A percentile compares a stretch with the other conserved stretches of the same genome.
Conservation (phyloP, 1,140 invertebrate species). For the Pogonomyrmex barbatus region DNA sequence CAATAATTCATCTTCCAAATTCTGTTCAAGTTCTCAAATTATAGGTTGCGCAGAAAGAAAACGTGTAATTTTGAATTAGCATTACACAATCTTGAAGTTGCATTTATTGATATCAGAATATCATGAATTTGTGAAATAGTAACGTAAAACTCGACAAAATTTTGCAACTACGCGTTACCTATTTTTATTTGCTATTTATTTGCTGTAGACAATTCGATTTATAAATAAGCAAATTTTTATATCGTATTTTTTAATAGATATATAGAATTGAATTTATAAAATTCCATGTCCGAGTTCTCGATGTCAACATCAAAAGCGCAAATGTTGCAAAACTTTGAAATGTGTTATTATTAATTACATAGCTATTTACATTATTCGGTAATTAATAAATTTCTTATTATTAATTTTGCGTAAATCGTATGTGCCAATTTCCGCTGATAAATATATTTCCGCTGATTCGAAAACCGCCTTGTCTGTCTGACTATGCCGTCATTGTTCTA, state of each 20-base stretch:
- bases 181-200: not conserved
- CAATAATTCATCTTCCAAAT: not conserved
- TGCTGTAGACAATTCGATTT: not conserved
- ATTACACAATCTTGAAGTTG: not conserved
- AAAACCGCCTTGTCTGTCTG: constrained; percentile 25
- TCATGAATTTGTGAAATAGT: not conserved
- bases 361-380: not conserved
- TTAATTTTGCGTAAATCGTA: not conserved
- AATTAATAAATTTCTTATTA: not conserved
- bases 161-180: constrained; percentile 6
- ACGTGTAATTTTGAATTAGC: constrained; percentile 12
- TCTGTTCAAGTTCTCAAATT: not conserved
- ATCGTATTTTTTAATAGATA: not conserved
- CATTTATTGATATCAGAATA: not conserved
- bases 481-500: constrained; percentile 38
- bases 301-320: not conserved
- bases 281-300: not conserved
- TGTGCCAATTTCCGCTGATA: constrained; percentile 9
- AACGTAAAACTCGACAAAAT: not conserved
- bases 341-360: not conserved
- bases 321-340: constrained; percentile 25
- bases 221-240: not conserved
- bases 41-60: too few relatives aligned
- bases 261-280: not conserved
- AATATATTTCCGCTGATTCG: constrained; percentile 4